Conservation (phyloP, 30 jellyfish, hydroid and myxozoan genomes). For the Chironex yamaguchii region DNA sequence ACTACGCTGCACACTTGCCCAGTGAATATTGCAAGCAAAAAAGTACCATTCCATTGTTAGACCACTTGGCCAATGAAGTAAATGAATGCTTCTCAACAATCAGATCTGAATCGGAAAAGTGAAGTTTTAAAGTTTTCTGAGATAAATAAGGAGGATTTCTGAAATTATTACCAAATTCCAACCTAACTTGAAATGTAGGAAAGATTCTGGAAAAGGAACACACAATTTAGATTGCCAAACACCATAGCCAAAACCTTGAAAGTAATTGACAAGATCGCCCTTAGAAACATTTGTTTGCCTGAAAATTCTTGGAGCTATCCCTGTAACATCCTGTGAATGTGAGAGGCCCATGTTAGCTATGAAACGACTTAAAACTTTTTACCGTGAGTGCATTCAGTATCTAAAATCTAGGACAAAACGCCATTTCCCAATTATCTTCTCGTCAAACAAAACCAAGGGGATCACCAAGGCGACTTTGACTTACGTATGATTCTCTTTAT, state of each 20-base stretch:
- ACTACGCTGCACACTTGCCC: not conserved
- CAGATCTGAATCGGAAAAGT: slow-evolving; percentile 21
- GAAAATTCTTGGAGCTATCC: slow-evolving; percentile 62
- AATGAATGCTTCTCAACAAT: slow-evolving; percentile 8
- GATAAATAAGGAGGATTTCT: not conserved
- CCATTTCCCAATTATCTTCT: no score
- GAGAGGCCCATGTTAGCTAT: slow-evolving; percentile 65
- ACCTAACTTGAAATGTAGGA: slow-evolving; percentile 53
- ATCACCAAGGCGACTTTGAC: no score
- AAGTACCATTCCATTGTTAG: slow-evolving; percentile 14
- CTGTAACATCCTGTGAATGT: slow-evolving; percentile 75
- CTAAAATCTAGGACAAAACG: no score
- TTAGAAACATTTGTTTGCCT: slow-evolving; percentile 65
- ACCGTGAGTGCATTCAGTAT: no score
- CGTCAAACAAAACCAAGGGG: no score
- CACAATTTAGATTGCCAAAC: slow-evolving; percentile 8
- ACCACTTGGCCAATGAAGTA: slow-evolving; percentile 39
- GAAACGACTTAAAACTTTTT: slow-evolving; percentile 56
- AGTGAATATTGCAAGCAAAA: slow-evolving; percentile 34
- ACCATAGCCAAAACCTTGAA: slow-evolving; percentile 22
- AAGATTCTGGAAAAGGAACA: slow-evolving; percentile 21
- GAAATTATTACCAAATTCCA: not conserved
- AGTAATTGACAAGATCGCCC: slow-evolving; percentile 26
- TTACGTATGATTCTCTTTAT: no score
- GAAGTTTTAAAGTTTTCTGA: slow-evolving; percentile 5